Conservation (phyloP, 2,888 invertebrate species). For the Brenthis hecate region DNA sequence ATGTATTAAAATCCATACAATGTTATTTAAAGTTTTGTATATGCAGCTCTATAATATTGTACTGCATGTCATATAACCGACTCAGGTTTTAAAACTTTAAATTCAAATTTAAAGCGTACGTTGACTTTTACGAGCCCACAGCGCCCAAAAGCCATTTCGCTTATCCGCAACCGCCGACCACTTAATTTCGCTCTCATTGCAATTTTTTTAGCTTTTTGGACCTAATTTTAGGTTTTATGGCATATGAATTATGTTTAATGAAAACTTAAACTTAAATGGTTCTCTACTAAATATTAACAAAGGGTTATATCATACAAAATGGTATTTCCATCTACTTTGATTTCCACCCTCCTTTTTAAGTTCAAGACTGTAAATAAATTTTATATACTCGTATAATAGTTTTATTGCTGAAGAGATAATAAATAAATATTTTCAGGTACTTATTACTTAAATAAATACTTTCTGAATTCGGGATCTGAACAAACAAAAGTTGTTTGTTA, state of each 20-base stretch:
- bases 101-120: conserved; percentile 33
- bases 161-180: conserved; percentile 36
- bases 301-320: too few relatives aligned
- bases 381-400: not conserved
- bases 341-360: not conserved
- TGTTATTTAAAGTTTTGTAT: not conserved
- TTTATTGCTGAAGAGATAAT: not conserved
- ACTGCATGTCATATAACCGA: conserved; percentile 19
- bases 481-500: conserved; percentile 1
- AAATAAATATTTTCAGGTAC: not conserved
- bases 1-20: not conserved
- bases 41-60: not conserved
- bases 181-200: conserved; percentile 32
- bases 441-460: conserved; percentile 2
- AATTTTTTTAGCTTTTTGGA: conserved; percentile 24
- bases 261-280: conserved; percentile 2
- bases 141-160: conserved; percentile 36
- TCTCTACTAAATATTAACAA: not conserved
- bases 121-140: conserved; percentile 38
- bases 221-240: conserved; percentile 26
- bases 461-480: not conserved
- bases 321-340: not conserved
- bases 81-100: conserved; percentile 24
- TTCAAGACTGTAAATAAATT: not conserved
- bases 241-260: conserved; percentile 11